Evolutionary conservation across 2,888 invertebrate genomes (phyloP), one percentile per base, ranked within the genome.

Genomic region (Orchesellides sinensis): DNA sequence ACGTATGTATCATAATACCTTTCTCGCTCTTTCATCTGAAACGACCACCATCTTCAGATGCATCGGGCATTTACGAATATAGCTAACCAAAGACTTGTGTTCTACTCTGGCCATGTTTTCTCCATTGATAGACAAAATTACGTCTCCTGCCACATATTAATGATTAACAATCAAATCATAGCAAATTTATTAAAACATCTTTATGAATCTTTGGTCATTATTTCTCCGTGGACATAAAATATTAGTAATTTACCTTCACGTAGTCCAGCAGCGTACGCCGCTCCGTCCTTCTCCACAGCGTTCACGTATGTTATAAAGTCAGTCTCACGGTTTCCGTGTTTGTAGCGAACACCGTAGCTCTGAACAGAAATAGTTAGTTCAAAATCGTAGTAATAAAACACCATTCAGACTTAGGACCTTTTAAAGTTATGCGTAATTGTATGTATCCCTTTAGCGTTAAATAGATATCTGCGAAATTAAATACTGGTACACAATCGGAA

Each of bases 311-410:
- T 98, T 80, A 98, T 96, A 92, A 98, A 95, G 90, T 99, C 98
- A 82, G 98, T 95, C 90, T 97, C 97, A 90, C 96, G 95, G 63
- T 85, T 81, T 89, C 96, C 97, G 91, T 95, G 94, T 90, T 96
- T 96, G 90, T 98, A 97, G 90, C 98, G 97, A 83, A 98, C 98
- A 40, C 98, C 98, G 90, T 98, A 98, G 89, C 98, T 98, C 93
- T 98, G 90, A 21, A 73, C 29, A 79, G 70, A n/a, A 29, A 59
- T 17, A 59, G 59, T 32, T 47, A 68, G 23, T 21, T 47, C 17
- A 86, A 89, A 80, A 40, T 68, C 73, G 73, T 74, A 81, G 65
- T 68, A 81, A 49, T 56, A 74, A 74, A 40, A 61, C 19, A 65
- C 17, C 79, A 79, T 70, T 40, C 32, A 68, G 19, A n/a, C 65